A percentile compares a stretch with the other conserved stretches of the same genome.
Conservation (phyloP, 2,113 vertebrate species). For the Variabilichromis moorii region DNA sequence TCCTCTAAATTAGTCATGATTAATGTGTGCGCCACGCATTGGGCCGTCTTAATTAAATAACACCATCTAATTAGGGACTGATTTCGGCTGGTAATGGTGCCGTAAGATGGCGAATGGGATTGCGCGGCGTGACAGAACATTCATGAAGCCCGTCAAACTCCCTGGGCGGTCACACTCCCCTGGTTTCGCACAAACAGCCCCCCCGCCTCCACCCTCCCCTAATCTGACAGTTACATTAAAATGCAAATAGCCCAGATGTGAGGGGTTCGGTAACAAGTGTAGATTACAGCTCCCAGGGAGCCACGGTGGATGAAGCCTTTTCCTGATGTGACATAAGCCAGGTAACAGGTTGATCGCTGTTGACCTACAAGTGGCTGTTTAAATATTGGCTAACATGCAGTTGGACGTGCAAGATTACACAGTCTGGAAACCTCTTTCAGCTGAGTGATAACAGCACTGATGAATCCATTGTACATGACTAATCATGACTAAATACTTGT, state of each 20-base stretch:
- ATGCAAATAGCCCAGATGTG: constrained; percentile 68
- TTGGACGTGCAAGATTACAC: constrained; percentile 5
- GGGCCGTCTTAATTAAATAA: constrained; percentile 86
- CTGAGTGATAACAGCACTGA: constrained; percentile 1
- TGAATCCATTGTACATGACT: constrained; percentile 24
- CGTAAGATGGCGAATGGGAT: constrained; percentile 55
- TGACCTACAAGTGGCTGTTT: constrained; percentile 47
- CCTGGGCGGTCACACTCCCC: constrained; percentile 42
- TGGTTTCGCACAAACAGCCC: constrained; percentile 42
- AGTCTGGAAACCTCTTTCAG: constrained; percentile 14
- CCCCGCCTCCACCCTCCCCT: not conserved
- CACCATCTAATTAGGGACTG: constrained; percentile 78
- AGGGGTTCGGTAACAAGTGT: constrained; percentile 55
- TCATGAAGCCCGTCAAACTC: constrained; percentile 38
- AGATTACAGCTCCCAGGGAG: constrained; percentile 51
- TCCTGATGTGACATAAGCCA: constrained; percentile 2
- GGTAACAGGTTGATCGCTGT: constrained; percentile 50
- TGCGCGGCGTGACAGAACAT: constrained; percentile 25
- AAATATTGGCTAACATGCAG: constrained; percentile 26
- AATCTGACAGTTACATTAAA: constrained; percentile 69
- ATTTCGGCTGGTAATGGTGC: constrained; percentile 75
- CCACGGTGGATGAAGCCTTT: not conserved
- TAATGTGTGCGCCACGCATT: constrained; percentile 74
- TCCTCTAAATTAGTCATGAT: constrained; percentile 75
- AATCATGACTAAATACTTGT: constrained; percentile 38